phyloP scores from a whole-genome alignment of 2,888 invertebrate species.

The Magallana nippona region DNA sequence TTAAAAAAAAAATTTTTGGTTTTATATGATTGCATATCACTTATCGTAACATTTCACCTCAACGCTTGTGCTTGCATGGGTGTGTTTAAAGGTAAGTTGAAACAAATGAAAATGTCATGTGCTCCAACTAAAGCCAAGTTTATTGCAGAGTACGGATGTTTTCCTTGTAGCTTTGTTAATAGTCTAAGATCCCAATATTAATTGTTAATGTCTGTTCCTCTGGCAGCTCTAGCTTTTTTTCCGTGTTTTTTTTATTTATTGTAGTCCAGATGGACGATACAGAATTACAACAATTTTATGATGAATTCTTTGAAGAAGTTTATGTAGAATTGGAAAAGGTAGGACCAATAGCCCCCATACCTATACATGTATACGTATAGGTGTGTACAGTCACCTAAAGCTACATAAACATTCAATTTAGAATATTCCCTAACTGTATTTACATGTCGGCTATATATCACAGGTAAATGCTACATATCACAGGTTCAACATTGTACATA shows the following conservation, averaged over 20 bases:
- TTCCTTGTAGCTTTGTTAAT: constrained; percentile 8
- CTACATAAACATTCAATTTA: background rate
- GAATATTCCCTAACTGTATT: too few species aligned
- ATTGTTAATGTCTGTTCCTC: background rate
- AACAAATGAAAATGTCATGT: constrained; percentile 33
- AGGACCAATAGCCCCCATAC: constrained; percentile 53
- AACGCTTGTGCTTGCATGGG: background rate
- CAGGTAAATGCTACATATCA: too few species aligned
- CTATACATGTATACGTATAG: background rate
- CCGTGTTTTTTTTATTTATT: constrained; percentile 54
- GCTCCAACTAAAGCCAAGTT: background rate
- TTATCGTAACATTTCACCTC: background rate
- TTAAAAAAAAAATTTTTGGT: background rate
- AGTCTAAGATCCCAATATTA: too few species aligned
- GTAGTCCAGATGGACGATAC: constrained; percentile 87
- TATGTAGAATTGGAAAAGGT: constrained; percentile 98
- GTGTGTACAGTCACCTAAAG: background rate
- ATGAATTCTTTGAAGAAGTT: constrained; percentile 99
- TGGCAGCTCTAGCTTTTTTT: constrained; percentile 29
- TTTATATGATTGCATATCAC: background rate
- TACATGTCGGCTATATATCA: too few species aligned
- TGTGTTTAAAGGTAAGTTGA: constrained; percentile 13
- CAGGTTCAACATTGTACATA: too few species aligned
- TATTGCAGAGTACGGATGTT: constrained; percentile 21
- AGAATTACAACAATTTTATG: constrained; percentile 99